Conservation (phyloP, 2,113 vertebrate genomes). For the Chinchilla lanigera region DNA sequence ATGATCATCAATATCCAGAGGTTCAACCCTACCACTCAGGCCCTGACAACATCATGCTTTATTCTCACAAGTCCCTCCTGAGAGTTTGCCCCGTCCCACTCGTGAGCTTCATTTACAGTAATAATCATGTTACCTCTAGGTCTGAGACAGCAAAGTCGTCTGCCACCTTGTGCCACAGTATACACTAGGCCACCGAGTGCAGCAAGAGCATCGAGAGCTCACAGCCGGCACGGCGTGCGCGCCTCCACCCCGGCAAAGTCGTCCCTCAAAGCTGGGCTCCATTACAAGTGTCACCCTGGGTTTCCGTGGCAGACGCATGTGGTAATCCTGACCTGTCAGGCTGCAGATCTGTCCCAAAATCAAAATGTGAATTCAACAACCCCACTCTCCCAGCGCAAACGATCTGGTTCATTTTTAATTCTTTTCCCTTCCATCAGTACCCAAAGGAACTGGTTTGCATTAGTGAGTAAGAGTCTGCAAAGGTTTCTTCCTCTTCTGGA, state of each 20-base stretch:
- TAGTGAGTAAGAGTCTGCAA: constrained; percentile 73
- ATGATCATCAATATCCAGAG: background rate
- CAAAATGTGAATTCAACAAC: background rate
- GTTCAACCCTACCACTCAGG: background rate
- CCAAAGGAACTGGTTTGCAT: constrained; percentile 67
- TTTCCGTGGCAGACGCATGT: constrained; percentile 1
- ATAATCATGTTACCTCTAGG: background rate
- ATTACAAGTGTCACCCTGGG: background rate
- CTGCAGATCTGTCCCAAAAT: constrained; percentile 63
- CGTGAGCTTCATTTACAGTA: background rate
- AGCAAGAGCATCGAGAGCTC: fast-evolving
- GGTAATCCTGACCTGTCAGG: background rate
- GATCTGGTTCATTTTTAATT: constrained; percentile 35
- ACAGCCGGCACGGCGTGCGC: background rate
- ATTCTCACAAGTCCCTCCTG: background rate
- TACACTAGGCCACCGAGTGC: background rate
- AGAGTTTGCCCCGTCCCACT: background rate
- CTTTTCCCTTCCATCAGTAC: constrained; percentile 62
- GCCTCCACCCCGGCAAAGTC: background rate
- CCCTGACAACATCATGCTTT: background rate
- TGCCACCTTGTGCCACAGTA: background rate
- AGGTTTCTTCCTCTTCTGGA: constrained; percentile 73
- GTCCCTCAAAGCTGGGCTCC: constrained; percentile 26
- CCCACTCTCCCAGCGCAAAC: background rate
- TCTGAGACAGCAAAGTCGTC: background rate